These are phyloP conservation scores for Acanthoscelides obtectus DNA, from an alignment of 2,888 invertebrate species.

Conservation along the genomic window DNA sequence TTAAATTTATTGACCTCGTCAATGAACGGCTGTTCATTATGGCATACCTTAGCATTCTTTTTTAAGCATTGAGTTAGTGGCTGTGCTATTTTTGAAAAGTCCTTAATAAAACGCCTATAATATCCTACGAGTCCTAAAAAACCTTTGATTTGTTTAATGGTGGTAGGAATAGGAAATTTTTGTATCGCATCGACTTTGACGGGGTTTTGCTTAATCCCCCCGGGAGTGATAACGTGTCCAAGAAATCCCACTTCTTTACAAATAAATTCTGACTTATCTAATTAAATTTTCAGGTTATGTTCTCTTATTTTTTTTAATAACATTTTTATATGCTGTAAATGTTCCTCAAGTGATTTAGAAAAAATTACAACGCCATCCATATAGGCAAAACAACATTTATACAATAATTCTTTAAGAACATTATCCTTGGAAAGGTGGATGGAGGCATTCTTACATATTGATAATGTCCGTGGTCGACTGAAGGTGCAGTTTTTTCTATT, in stretches of 20 bases:
- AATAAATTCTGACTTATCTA: constrained; percentile 40
- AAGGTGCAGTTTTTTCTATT: constrained; percentile 15
- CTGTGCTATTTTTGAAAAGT: constrained; percentile 23
- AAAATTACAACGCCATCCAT: constrained; percentile 31
- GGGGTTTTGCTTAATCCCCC: constrained; percentile 38
- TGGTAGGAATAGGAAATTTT: no score
- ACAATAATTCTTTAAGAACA: constrained; percentile 5
- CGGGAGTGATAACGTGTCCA: constrained; percentile 28
- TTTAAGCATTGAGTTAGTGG: constrained; percentile 30
- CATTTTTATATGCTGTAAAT: not conserved
- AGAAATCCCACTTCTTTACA: constrained; percentile 38
- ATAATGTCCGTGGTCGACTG: constrained; percentile 1
- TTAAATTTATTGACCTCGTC: no score
- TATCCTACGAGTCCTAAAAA: no score
- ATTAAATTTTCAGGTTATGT: constrained; percentile 4
- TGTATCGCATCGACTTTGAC: no score
- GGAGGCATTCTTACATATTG: constrained; percentile 6
- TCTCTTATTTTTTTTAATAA: not conserved
- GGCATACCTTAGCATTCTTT: constrained; percentile 17
- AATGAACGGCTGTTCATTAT: no score
- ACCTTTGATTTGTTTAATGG: no score
- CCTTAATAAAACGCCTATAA: constrained; percentile 33
- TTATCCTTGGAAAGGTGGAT: constrained; percentile 17
- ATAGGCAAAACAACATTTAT: constrained; percentile 23
- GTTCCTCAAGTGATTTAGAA: constrained; percentile 1